These are phyloP conservation scores for Drosophila pseudoananassae DNA, from an alignment of 1,140 invertebrate species.

Conservation along the genomic window DNA sequence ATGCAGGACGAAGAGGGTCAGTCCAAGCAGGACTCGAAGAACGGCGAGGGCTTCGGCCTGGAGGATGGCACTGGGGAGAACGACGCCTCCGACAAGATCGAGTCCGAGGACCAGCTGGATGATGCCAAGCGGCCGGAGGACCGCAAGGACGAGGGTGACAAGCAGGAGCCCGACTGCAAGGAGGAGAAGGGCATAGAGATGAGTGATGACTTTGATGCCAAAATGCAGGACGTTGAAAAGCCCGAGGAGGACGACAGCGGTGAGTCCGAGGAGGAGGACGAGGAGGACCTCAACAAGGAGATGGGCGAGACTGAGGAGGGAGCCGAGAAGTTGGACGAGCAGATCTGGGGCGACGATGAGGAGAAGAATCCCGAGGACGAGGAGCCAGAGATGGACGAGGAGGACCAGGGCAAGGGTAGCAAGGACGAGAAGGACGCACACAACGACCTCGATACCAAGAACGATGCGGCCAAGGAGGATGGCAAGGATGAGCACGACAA, in stretches of 20 bases:
- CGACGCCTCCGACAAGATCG: constrained; percentile 95
- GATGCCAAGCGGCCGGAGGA: constrained; percentile 92
- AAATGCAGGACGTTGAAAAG: constrained; percentile 91
- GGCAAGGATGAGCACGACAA: constrained; percentile 85
- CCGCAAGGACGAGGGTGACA: constrained; percentile 84
- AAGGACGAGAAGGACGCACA: constrained; percentile 89
- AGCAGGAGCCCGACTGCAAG: constrained; percentile 89
- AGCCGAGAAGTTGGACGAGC: constrained; percentile 91
- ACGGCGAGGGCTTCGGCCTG: constrained; percentile 91
- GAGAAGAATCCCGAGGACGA: constrained; percentile 90
- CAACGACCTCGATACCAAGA: constrained; percentile 87
- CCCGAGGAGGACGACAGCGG: constrained; percentile 87
- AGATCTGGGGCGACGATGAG: constrained; percentile 95
- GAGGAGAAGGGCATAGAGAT: constrained; percentile 92
- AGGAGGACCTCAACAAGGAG: constrained; percentile 93
- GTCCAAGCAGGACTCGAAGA: constrained; percentile 86
- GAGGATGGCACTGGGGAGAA: constrained; percentile 97
- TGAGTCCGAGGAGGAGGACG: constrained; percentile 87
- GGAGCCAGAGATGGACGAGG: constrained; percentile 86
- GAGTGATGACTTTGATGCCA: constrained; percentile 86
- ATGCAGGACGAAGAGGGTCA: constrained; percentile 88
- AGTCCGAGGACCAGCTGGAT: constrained; percentile 94
- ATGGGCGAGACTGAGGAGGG: constrained; percentile 96
- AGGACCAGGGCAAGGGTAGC: constrained; percentile 88
- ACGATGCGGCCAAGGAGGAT: constrained; percentile 85